Evolutionary conservation across 2,888 invertebrate genomes (phyloP), one percentile per base, ranked within the genome.

Genomic region (Dryadula phaetusa): DNA sequence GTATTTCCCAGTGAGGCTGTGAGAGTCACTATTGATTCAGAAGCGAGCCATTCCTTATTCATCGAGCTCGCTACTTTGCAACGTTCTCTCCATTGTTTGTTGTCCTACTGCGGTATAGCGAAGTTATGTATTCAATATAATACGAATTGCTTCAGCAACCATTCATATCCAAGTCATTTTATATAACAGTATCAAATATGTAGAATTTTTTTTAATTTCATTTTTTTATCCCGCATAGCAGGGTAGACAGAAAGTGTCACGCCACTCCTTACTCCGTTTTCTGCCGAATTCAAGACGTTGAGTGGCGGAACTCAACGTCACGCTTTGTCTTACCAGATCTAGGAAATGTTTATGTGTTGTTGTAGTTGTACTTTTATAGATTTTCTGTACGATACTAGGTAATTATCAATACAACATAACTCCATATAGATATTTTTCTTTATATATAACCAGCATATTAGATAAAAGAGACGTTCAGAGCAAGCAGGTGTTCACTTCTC

Each of bases 1-100:
- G 16, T 28, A 52, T 52, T 10, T 22, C 54, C 8, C 54, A n/a
- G 54, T 22, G 37, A 54, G 22, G 22, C 18, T 20, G 28, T 8
- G 40, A 22, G 37, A 40, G 56, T 37, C 14, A 6, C 37, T 56
- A 40, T 56, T 40, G 56, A 56, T 56, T 56, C 56, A 37, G 37
- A 22, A 40, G 16, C 56, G 37, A 40, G 8, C 20, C 56, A 56
- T 56, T 56, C 22, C 37, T 56, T 56, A 56, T 56, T 56, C 56
- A 56, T 40, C 37, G 56, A 54, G 37, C 56, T 56, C 0, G 56
- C 40, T 40, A 56, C n/a, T 56, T 53, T 22, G 40, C 37, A 40
- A 56, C 10, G 22, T 40, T 37, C 22, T 22, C 34, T 20, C 37
- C 22, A 54, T 54, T 54, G 54, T 54, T 54, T n/a, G 54, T 37